phyloP scores from a whole-genome alignment of 2,797 vertebrate species.

The Malurus splendens region DNA sequence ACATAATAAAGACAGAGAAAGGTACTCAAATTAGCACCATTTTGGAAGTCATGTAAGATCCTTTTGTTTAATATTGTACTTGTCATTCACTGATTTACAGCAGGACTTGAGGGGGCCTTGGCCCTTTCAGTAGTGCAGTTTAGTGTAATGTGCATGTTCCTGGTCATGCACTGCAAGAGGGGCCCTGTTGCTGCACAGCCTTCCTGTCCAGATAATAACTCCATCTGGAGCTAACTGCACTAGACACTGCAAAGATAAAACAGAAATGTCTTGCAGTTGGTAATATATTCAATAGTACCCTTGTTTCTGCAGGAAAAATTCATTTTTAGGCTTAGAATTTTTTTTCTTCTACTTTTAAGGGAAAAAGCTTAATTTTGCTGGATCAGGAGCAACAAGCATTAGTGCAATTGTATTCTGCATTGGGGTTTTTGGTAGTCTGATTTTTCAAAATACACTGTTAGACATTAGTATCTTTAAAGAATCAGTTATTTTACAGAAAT shows the following conservation, averaged over 20 bases:
- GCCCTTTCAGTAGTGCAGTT: rapidly evolving
- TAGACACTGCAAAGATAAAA: neutral
- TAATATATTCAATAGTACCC: neutral
- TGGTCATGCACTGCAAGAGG: neutral
- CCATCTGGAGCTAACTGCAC: neutral
- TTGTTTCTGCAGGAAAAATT: neutral
- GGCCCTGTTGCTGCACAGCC: neutral
- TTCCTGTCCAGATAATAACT: neutral
- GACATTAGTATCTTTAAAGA: neutral
- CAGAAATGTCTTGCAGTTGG: neutral
- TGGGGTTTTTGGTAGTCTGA: neutral
- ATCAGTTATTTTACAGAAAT: neutral
- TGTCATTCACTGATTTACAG: neutral
- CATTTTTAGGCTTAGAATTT: neutral
- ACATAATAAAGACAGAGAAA: constrained; percentile 7
- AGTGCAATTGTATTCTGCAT: neutral
- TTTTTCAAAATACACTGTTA: neutral
- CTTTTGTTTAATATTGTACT: neutral
- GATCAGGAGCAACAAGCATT: neutral
- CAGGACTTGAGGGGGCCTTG: neutral
- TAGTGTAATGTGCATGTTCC: neutral
- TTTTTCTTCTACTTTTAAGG: neutral
- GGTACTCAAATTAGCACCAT: neutral
- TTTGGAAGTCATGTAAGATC: neutral
- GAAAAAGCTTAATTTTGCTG: neutral